These are phyloP conservation scores for Xanthorhoe designata DNA, from an alignment of 2,888 invertebrate genomes.

Conservation along the genomic window DNA sequence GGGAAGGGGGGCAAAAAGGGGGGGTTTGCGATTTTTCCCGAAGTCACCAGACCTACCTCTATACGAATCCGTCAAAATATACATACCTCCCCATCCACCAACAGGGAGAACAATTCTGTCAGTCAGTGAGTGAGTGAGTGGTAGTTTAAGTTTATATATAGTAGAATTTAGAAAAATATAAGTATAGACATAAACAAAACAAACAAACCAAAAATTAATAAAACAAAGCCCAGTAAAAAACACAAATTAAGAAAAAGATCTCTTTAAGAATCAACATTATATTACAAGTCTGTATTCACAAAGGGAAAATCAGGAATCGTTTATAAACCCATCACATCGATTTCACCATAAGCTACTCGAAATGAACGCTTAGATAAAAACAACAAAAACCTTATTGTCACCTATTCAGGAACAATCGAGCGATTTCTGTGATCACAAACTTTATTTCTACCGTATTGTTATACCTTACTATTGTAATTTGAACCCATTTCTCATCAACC, in stretches of 20 bases:
- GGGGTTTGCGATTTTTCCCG: too few relatives aligned
- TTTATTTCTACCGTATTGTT: constrained; percentile 18
- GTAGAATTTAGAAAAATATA: too few relatives aligned
- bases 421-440: constrained; percentile 66
- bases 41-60: too few relatives aligned
- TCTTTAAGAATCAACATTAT: background rate
- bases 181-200: too few relatives aligned
- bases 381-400: constrained; percentile 78
- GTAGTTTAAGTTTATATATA: too few relatives aligned
- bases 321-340: constrained; percentile 74
- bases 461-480: constrained; percentile 21
- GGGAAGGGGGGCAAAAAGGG: too few relatives aligned
- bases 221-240: too few relatives aligned
- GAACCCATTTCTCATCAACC: constrained; percentile 34
- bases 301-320: constrained; percentile 67
- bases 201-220: too few relatives aligned
- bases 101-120: too few relatives aligned
- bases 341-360: constrained; percentile 81
- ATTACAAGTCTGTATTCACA: constrained; percentile 14
- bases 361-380: constrained; percentile 69
- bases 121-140: too few relatives aligned
- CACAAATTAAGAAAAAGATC: background rate
- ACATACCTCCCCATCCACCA: too few relatives aligned
- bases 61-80: too few relatives aligned
- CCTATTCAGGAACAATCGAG: constrained; percentile 78